Percentiles rank a stretch among this genome's conserved stretches.
Conservation (phyloP, 2,113 vertebrate genomes). For the Cyphomyrus discorhynchus region DNA sequence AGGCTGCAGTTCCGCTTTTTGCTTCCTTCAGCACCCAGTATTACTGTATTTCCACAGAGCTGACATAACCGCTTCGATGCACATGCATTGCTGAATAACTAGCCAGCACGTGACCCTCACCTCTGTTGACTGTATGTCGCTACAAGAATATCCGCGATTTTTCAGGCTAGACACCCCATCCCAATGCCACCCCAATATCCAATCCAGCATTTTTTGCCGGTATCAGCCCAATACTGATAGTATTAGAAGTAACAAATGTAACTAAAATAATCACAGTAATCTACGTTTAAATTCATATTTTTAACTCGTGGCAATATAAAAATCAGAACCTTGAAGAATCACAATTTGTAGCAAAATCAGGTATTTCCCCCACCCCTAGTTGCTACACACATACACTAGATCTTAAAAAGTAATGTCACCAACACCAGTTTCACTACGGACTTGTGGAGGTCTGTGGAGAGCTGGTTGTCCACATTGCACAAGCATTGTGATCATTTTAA, state of each 20-base stretch:
- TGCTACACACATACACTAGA: not conserved
- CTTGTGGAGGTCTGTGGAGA: not conserved
- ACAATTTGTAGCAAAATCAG: not conserved
- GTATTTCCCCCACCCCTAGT: not conserved
- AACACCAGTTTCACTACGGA: not conserved
- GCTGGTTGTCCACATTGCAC: not conserved
- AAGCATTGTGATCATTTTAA: not conserved
- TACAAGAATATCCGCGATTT: not conserved
- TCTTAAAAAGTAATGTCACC: not conserved
- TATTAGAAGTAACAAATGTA: no score
- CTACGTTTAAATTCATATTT: not conserved
- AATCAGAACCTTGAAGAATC: not conserved
- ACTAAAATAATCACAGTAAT: no score
- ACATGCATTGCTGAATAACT: not conserved
- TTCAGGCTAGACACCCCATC: not conserved
- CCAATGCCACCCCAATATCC: no score
- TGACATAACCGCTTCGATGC: not conserved
- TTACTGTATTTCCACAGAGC: not conserved
- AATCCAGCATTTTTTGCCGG: not conserved
- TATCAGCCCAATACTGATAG: not conserved
- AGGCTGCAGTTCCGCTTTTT: not conserved
- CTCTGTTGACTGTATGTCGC: not conserved
- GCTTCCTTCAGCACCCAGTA: not conserved
- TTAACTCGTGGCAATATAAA: not conserved
- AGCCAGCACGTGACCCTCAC: not conserved